These are phyloP conservation scores for Rhadinocentrus ornatus DNA, from an alignment of 2,797 vertebrate species.

Conservation along the genomic window DNA sequence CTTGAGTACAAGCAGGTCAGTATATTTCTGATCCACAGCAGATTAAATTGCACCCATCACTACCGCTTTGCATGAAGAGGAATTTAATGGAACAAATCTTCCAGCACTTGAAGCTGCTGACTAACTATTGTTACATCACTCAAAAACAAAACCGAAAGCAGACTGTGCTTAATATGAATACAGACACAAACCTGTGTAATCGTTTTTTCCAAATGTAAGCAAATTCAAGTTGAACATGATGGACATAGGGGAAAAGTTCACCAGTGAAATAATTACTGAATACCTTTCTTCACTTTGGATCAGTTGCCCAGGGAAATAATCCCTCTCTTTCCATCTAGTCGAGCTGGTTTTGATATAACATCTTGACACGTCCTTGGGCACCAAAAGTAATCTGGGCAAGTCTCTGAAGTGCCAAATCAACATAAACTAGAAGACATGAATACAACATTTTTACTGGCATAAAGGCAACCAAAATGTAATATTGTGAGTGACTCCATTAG, in stretches of 20 bases:
- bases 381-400: slow-evolving; percentile 28
- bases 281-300: slow-evolving; percentile 12
- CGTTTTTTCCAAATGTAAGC: background rate
- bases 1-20: background rate
- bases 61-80: too few species aligned
- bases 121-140: too few species aligned
- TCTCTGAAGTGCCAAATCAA: slow-evolving; percentile 64
- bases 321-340: slow-evolving; percentile 42
- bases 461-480: slow-evolving; percentile 58
- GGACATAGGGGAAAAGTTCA: slow-evolving; percentile 3
- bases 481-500: slow-evolving; percentile 68
- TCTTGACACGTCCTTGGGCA: slow-evolving; percentile 62
- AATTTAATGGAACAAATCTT: too few species aligned
- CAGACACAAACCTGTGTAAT: background rate
- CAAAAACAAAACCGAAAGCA: too few species aligned
- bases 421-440: slow-evolving; percentile 59
- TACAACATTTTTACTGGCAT: slow-evolving; percentile 75
- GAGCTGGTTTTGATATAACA: slow-evolving; percentile 48
- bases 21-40: background rate
- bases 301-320: slow-evolving; percentile 35
- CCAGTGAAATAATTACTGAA: slow-evolving; percentile 15
- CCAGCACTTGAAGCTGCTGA: background rate
- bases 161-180: too few species aligned
- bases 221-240: slow-evolving; percentile 12
- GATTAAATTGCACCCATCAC: background rate